Evolutionary conservation across 1,140 invertebrate species (phyloP).

Genomic region (Macrobrachium rosenbergii): DNA sequence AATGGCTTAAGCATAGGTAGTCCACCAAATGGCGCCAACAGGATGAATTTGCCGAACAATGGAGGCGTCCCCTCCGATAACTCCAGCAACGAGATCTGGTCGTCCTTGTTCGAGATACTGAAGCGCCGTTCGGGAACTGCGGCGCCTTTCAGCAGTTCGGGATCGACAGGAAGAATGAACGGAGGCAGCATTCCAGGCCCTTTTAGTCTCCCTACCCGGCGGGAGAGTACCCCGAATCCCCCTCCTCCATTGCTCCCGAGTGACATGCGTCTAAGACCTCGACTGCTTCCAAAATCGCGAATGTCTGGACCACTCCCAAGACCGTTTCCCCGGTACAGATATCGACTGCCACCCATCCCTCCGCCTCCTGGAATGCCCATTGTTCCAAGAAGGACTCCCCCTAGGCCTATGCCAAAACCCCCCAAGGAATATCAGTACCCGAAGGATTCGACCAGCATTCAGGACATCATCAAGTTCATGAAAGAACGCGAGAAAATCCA

Average conservation of each 20-base stretch:
- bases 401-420: neutral
- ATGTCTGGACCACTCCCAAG: constrained; percentile 24
- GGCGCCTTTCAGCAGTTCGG: neutral
- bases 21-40: neutral
- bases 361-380: constrained; percentile 29
- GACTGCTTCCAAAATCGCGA: constrained; percentile 14
- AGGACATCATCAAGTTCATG: constrained; percentile 50
- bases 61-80: no score
- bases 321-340: constrained; percentile 4
- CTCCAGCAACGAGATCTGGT: no score
- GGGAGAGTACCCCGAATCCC: neutral
- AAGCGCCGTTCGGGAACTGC: no score
- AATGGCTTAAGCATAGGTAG: neutral
- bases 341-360: constrained; percentile 3
- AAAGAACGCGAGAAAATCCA: constrained; percentile 1
- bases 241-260: neutral
- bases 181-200: no score
- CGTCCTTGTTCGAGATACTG: no score
- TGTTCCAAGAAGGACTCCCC: constrained; percentile 27
- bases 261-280: neutral
- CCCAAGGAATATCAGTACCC: constrained; percentile 48
- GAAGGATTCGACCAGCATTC: constrained; percentile 26
- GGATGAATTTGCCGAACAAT: neutral
- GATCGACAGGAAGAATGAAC: neutral
- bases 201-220: neutral